Evolutionary conservation across 2,888 invertebrate genomes (phyloP).

Genomic region (Malthinus flaveolus): DNA sequence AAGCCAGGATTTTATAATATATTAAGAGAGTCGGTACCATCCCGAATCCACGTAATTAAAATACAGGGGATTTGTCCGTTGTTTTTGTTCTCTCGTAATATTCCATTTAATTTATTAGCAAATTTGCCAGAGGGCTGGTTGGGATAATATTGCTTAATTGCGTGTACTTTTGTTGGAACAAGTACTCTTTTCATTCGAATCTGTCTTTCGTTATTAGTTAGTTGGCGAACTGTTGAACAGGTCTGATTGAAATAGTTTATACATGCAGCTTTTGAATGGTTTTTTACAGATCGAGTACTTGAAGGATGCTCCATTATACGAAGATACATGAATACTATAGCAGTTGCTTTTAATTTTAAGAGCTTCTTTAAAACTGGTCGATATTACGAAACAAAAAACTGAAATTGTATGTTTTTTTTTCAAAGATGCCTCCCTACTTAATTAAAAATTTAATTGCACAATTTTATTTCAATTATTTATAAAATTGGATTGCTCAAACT

Average conservation of each 20-base stretch:
- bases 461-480: too few relatives aligned
- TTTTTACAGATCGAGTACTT: conserved; percentile 28
- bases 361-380: neutral
- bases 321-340: conserved; percentile 25
- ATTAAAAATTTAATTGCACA: neutral
- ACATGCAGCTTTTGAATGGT: conserved; percentile 34
- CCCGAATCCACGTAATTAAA: conserved; percentile 18
- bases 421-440: neutral
- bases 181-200: conserved; percentile 26
- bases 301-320: conserved; percentile 29
- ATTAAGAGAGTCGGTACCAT: conserved; percentile 10
- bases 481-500: too few relatives aligned
- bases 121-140: conserved; percentile 20
- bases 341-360: conserved; percentile 15
- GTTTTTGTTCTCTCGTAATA: conserved; percentile 15
- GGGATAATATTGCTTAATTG: conserved; percentile 28
- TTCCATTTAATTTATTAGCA: conserved; percentile 22
- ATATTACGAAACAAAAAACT: neutral
- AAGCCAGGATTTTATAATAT: conserved; percentile 8
- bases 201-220: conserved; percentile 24
- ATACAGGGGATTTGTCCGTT: conserved; percentile 12
- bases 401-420: neutral
- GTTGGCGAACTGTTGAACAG: conserved; percentile 22
- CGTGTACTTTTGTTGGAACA: conserved; percentile 26
- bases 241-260: conserved; percentile 37